Evolutionary conservation across 1,140 invertebrate genomes (phyloP), one percentile per base, ranked within the genome.

Genomic region (Galleria mellonella): DNA sequence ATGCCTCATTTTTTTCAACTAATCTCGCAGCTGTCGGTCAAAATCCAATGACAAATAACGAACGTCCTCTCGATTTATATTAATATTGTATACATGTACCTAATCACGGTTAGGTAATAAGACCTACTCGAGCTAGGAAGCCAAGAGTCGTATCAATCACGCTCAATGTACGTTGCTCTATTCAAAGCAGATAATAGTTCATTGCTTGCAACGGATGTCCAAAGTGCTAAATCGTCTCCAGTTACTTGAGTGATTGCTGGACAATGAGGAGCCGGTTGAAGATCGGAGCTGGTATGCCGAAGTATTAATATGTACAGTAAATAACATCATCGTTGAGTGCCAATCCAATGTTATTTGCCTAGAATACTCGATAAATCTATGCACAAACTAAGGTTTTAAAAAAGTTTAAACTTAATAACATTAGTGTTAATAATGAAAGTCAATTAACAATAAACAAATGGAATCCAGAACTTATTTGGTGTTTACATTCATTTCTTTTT

Each of bases 141-240:
- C 40, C 13, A 42, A 32, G 11, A 42, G 14, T 32, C 30, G 17
- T 8, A 11, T 13, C 11, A 12, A 41, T 41, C 27, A 27, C 23
- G 33, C 14, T 15, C 23, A 41, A 37, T 9, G 13, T 37, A 15
- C 35, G 14, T 17, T 15, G 3, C 2, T 23, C 17, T 23, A 23
- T 37, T 32, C 30, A 32, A 27, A 10, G 15, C 23, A 10, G 13
- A 41, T 42, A 42, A 48, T 48, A 30, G 23, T 30, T 12, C n/a
- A 35, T 31, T 43, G 38, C 32, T 39, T 51, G 51, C 53, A 53
- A 54, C 55, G 62, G 56, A 61, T 55, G 60, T 39, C 12, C 47
- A 36, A 58, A 65, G 58, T 65, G 50, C 46, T 55, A 60, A 58
- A 63, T 61, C 45, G 55, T 51, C 46, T 51, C 48, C 54, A 45